Evolutionary conservation across 2,888 invertebrate species (phyloP).

Genomic region (Calameuta idolon): DNA sequence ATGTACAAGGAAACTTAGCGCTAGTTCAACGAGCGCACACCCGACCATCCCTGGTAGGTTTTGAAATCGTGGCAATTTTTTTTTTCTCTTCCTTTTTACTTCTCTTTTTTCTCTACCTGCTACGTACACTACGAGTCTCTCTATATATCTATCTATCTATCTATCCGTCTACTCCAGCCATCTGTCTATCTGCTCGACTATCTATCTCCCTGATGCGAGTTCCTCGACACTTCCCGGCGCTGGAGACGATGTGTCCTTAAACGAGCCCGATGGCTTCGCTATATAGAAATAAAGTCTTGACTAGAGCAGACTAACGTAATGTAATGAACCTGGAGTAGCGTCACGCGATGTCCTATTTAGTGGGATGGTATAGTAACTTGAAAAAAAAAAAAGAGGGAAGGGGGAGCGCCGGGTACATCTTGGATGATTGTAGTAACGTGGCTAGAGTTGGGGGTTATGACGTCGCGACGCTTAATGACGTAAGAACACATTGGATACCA

Average conservation of each 20-base stretch:
- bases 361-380: constrained; percentile 22
- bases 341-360: constrained; percentile 39
- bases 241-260: constrained; percentile 34
- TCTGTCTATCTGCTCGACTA: background rate
- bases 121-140: background rate
- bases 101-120: background rate
- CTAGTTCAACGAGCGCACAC: background rate
- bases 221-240: background rate
- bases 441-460: background rate
- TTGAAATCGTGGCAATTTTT: background rate
- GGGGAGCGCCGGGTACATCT: background rate
- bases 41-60: background rate
- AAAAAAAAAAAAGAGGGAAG: background rate
- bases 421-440: background rate
- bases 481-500: background rate
- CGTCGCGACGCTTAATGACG: background rate
- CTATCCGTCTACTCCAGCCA: background rate
- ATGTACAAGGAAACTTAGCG: constrained; percentile 40
- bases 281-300: constrained; percentile 3
- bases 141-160: background rate
- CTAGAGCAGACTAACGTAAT: background rate
- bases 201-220: background rate
- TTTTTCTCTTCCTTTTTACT: background rate
- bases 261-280: constrained; percentile 19
- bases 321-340: constrained; percentile 31